Evolutionary conservation across 2,888 invertebrate species (phyloP), one percentile per base, ranked within the genome.

Genomic region (Andrena marginata): DNA sequence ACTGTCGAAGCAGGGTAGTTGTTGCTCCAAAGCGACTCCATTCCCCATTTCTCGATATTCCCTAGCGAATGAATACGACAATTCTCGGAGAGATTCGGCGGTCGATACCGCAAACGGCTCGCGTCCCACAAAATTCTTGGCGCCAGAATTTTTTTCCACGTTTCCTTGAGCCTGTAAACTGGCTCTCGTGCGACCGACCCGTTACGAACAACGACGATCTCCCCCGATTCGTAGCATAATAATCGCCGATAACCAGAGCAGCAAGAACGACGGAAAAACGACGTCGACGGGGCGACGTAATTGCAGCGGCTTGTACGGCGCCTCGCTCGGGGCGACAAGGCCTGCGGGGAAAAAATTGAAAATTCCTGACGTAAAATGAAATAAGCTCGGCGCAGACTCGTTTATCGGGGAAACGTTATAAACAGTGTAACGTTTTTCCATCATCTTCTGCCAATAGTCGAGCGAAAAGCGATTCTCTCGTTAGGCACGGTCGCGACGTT

Each of bases 161-260:
- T 10, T 56, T 64, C 62, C 62, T 59, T 49, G 56, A 35, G 42
- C 54, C 26, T 33, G 56, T 49, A 23, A 49, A 54, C 35, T 69
- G 70, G 77, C 72, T 84, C 62, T 69, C 65, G 42, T 63, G 51
- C 60, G 26, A 54, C 29, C n/a, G 26, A 62, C 49, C 72, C 67
- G 77, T 85, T 85, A 77, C 60, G 73, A 73, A 72, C 72, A 82
- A 62, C 70, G 77, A 79, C 72, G 79, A 63, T 67, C 69, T 72
- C 67, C 69, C 68, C 23, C 76, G 54, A 82, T 81, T 80, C 62
- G 73, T 75, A 62, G 67, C 71, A 77, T 85, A 80, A 84, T 88
- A 88, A 88, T 86, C 78, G 80, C 67, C 72, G 70, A 60, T 48
- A 63, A 80, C 62, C 60, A 73, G 71, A 74, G 72, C 69, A 75